phyloP scores from a whole-genome alignment of 2,888 invertebrate species.

The Suillia variegata region DNA sequence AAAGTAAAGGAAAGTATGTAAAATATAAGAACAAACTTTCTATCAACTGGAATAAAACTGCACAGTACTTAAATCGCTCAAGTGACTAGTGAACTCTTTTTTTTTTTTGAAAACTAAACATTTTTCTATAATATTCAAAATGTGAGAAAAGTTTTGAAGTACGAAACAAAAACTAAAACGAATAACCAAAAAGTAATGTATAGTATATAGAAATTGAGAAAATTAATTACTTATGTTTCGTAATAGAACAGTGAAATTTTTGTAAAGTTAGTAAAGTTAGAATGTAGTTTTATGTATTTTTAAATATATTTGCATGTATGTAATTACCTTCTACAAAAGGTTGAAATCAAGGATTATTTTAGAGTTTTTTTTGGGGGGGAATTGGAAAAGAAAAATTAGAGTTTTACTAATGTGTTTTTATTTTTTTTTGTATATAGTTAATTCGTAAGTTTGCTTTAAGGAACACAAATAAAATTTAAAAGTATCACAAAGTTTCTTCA shows the following conservation, averaged over 20 bases:
- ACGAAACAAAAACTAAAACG: constrained; percentile 5
- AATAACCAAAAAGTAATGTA: neutral
- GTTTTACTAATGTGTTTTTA: constrained; percentile 37
- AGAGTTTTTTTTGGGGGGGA: constrained; percentile 38
- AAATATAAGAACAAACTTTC: too few species aligned
- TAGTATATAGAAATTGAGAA: constrained; percentile 9
- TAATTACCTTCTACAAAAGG: constrained; percentile 62
- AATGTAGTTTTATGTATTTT: constrained; percentile 34
- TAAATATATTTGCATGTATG: constrained; percentile 31
- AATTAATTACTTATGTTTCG: constrained; percentile 38
- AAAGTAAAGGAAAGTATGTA: too few species aligned
- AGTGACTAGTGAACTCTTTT: too few species aligned
- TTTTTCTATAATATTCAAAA: constrained; percentile 54
- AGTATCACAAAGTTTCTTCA: constrained; percentile 3
- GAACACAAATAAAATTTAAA: too few species aligned
- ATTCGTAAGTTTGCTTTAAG: constrained; percentile 20
- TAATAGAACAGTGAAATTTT: too few species aligned
- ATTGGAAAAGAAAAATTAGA: constrained; percentile 51
- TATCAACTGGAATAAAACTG: too few species aligned
- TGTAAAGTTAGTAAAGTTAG: too few species aligned
- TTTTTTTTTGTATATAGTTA: constrained; percentile 21
- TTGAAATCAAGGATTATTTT: constrained; percentile 52
- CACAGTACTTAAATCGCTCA: too few species aligned
- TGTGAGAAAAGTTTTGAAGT: constrained; percentile 43
- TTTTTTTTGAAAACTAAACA: constrained; percentile 42